Conservation (phyloP, 2,797 vertebrate genomes). For the Gadopsis bispinosus region DNA sequence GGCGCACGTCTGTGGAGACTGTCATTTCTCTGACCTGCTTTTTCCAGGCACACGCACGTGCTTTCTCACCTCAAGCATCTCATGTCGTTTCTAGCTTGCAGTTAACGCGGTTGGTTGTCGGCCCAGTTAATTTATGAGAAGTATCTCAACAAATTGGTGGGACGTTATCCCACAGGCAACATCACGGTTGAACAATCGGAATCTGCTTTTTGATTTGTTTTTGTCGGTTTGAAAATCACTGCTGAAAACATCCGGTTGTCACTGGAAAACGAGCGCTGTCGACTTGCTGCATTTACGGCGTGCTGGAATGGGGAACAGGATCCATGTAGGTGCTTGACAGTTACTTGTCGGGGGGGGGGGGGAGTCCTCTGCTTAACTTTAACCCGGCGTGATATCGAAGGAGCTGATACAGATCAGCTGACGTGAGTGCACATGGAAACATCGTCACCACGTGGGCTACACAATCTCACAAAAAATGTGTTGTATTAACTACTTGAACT, state of each 20-base stretch:
- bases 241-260: neutral
- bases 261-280: conserved; percentile 10
- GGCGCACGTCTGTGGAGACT: conserved; percentile 18
- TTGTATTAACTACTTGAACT: neutral
- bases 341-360: conserved; percentile 50
- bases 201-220: conserved; percentile 8
- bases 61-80: conserved; percentile 18
- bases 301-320: conserved; percentile 46
- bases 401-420: conserved; percentile 53
- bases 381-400: conserved; percentile 13
- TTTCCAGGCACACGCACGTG: conserved; percentile 40
- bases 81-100: conserved; percentile 33
- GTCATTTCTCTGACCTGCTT: conserved; percentile 44
- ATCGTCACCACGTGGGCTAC: neutral
- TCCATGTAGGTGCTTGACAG: conserved; percentile 31
- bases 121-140: conserved; percentile 3
- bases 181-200: neutral
- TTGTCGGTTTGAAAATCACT: conserved; percentile 11
- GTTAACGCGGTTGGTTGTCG: neutral
- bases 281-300: conserved; percentile 18
- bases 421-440: conserved; percentile 25
- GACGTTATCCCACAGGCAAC: neutral
- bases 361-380: conserved; percentile 35
- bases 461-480: neutral
- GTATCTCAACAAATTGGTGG: neutral